A percentile compares a stretch with the other conserved stretches of the same genome.
phyloP scores from a whole-genome alignment of 2,797 vertebrate genomes.

The Gobionotothen gibberifrons region DNA sequence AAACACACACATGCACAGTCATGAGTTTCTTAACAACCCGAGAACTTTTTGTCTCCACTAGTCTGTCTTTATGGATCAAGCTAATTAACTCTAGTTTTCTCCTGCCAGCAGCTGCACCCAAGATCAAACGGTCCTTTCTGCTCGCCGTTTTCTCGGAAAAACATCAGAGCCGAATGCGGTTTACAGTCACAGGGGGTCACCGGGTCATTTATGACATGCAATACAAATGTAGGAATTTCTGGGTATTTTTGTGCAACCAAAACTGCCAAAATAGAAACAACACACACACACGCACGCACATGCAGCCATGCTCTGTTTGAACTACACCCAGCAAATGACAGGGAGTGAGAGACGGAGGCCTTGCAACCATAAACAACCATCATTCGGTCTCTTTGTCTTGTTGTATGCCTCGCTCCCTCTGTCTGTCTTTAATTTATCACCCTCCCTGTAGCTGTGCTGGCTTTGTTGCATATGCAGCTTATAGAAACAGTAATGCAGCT shows the following conservation, averaged over 20 bases:
- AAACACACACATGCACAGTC: constrained; percentile 19
- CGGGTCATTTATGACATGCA: constrained; percentile 19
- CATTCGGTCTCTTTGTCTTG: constrained; percentile 62
- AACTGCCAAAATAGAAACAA: constrained; percentile 65
- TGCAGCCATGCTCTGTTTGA: constrained; percentile 49
- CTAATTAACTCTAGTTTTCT: constrained; percentile 34
- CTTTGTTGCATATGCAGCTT: constrained; percentile 46
- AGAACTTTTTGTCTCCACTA: constrained; percentile 22
- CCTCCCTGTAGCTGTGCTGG: constrained; percentile 26
- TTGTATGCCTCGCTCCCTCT: constrained; percentile 34
- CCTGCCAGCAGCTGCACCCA: constrained; percentile 23
- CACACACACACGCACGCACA: constrained; percentile 15
- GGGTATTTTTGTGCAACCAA: constrained; percentile 57
- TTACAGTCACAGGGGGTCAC: constrained; percentile 28
- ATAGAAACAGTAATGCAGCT: constrained; percentile 30
- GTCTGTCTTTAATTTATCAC: constrained; percentile 53
- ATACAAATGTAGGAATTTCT: constrained; percentile 47
- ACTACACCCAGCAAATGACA: constrained; percentile 79
- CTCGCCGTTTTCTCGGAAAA: constrained; percentile 21
- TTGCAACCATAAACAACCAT: constrained; percentile 71
- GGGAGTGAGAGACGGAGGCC: constrained; percentile 64
- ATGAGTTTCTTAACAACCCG: constrained; percentile 37
- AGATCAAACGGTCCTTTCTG: neutral
- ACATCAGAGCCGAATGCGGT: constrained; percentile 42
- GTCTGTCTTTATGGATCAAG: constrained; percentile 32